Evolutionary conservation across 2,113 vertebrate genomes (phyloP).

Genomic region (Cinclus cinclus): DNA sequence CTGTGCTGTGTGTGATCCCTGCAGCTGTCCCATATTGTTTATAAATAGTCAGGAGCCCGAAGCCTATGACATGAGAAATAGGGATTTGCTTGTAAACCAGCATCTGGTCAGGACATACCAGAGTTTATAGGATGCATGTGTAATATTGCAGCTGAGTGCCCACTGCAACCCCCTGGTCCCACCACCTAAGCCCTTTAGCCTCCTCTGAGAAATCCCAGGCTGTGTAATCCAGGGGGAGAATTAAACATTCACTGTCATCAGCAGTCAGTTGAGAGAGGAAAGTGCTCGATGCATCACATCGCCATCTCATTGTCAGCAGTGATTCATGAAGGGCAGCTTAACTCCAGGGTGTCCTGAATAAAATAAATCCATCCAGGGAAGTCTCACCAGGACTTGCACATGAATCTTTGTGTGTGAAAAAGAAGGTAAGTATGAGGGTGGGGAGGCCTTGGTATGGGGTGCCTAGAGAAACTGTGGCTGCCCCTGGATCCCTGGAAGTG

Average conservation of each 20-base stretch:
- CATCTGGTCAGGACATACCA: neutral
- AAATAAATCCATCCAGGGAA: neutral
- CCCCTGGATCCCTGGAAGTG: neutral
- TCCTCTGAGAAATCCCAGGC: neutral
- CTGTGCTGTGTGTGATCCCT: neutral
- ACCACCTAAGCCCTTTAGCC: neutral
- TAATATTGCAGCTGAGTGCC: neutral
- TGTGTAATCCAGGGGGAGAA: rapidly evolving
- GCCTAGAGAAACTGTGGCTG: neutral
- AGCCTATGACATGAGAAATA: neutral
- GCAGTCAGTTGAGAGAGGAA: neutral
- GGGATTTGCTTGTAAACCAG: neutral
- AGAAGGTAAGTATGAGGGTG: neutral
- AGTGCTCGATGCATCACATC: neutral
- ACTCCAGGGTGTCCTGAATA: neutral
- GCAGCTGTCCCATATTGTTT: neutral
- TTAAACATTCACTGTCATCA: neutral
- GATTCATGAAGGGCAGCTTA: neutral
- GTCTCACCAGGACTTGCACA: rapidly evolving
- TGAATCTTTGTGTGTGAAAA: neutral
- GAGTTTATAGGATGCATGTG: neutral
- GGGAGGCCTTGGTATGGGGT: rapidly evolving
- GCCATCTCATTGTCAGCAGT: neutral
- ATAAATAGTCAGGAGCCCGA: neutral
- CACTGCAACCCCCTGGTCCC: neutral